A percentile compares a stretch with the other conserved stretches of the same genome.
Evolutionary conservation across 2,113 vertebrate genomes (phyloP).

Genomic region (Platanista minor): DNA sequence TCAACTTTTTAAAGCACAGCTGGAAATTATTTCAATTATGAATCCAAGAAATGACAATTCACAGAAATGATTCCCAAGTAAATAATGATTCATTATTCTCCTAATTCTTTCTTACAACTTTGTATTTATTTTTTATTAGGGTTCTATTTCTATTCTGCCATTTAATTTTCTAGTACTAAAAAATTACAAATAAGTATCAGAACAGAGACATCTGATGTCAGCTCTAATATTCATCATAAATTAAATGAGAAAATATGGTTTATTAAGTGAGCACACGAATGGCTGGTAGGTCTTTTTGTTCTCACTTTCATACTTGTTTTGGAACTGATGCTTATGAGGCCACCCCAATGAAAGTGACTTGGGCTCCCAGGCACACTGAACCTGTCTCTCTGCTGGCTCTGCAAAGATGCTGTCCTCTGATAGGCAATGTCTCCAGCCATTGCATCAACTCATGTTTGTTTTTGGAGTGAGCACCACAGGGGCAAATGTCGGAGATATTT

Average conservation of each 20-base stretch:
- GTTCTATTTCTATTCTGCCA: constrained; percentile 39
- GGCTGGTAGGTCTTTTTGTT: neutral
- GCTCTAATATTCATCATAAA: neutral
- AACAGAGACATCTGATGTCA: neutral
- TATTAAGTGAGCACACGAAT: neutral
- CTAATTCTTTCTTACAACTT: constrained; percentile 30
- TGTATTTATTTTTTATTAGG: constrained; percentile 2
- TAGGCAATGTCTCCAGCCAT: neutral
- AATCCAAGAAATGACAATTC: constrained; percentile 57
- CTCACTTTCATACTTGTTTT: neutral
- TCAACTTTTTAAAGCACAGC: constrained; percentile 55
- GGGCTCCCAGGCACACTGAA: neutral
- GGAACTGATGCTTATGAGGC: neutral
- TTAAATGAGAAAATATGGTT: neutral
- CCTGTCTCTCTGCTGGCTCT: neutral
- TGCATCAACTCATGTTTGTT: neutral
- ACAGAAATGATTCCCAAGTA: constrained; percentile 52
- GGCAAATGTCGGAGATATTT: neutral
- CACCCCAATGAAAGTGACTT: neutral
- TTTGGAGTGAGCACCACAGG: neutral
- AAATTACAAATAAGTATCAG: neutral
- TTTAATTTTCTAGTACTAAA: constrained; percentile 37
- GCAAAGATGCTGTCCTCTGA: neutral
- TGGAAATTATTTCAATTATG: constrained; percentile 57
- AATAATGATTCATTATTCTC: constrained; percentile 29